Evolutionary conservation across 35 echinoderm and acorn worm genomes (phyloP), one percentile per base, ranked within the genome.

Genomic region (Acanthaster planci): DNA sequence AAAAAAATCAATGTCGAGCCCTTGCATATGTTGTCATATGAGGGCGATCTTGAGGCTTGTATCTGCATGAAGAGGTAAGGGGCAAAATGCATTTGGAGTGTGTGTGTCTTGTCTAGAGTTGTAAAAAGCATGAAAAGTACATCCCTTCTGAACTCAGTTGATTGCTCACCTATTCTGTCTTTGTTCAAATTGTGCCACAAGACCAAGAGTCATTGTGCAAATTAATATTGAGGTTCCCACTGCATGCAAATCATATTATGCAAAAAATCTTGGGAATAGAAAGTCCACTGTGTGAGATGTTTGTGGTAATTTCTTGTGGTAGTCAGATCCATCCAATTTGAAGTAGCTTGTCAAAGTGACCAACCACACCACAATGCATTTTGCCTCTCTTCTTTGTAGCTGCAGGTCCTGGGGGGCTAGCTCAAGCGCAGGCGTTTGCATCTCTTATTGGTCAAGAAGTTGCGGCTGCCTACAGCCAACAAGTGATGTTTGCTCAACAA

Each of bases 391-490:
- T 82, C 72, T 90, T 95, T 78, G 40, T 27, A 51, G 30, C 37
- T 57, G 64, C 34, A 23, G 59, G 37, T 39, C 56, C 39, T 55
- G 90, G 84, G 56, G 94, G 91, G 86, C 75, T 97, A 76, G 76
- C 90, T 36, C 94, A 97, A 59, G 94, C 94, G 77, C 94, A 97
- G 79, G 94, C 94, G 30, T 93, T 97, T 85, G 94, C 94, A 40
- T 93, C 94, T 2, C 85, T 97, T 78, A 93, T 97, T 60, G 94
- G 94, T 26, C 94, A 97, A 60, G 90, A 97, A 18, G 94, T 97
- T 19, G 94, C 94, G 8, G 94, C 94, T 16, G 94, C 94, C 5
- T 97, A 97, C 56, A 87, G 86, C 35, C 94, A 97, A 55, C 82
- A 67, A 16, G 68, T 81, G 40, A 84, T 51, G 23, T 21, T 56